Percentiles rank a stretch among this genome's conserved stretches.
phyloP scores from a whole-genome alignment of 2,797 vertebrate species.

The Chaetophractus vellerosus region DNA sequence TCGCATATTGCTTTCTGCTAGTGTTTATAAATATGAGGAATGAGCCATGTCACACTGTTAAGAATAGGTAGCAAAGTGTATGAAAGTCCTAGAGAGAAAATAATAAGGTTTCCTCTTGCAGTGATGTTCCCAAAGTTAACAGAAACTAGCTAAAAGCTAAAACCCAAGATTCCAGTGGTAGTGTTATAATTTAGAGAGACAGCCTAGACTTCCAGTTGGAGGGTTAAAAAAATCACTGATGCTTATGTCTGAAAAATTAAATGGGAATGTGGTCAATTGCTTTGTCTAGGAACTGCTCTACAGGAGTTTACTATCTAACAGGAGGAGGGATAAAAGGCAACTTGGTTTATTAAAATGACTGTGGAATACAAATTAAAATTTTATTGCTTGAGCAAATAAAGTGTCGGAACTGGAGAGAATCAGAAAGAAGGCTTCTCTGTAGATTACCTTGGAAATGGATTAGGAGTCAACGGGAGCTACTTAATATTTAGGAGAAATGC shows the following conservation, averaged over 20 bases:
- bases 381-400: conserved; percentile 64
- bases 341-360: conserved; percentile 48
- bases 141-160: conserved; percentile 45
- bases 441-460: conserved; percentile 60
- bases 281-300: not conserved
- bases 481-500: conserved; percentile 46
- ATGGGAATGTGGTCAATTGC: not conserved
- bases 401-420: conserved; percentile 19
- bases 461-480: not conserved
- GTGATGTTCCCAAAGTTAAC: not conserved
- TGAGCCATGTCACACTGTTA: conserved; percentile 25
- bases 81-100: conserved; percentile 56
- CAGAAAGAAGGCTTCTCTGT: conserved; percentile 52
- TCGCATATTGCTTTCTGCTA: conserved; percentile 16
- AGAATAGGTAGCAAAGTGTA: not conserved
- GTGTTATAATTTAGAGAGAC: conserved; percentile 29
- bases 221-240: not conserved
- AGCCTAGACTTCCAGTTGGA: too few relatives aligned
- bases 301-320: not conserved
- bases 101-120: not conserved
- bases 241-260: conserved; percentile 32
- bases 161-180: not conserved
- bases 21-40: conserved; percentile 62
- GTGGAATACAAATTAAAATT: conserved; percentile 67
- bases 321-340: not conserved